Conservation (phyloP, 2,888 invertebrate genomes). For the Polydrusus tereticollis region DNA sequence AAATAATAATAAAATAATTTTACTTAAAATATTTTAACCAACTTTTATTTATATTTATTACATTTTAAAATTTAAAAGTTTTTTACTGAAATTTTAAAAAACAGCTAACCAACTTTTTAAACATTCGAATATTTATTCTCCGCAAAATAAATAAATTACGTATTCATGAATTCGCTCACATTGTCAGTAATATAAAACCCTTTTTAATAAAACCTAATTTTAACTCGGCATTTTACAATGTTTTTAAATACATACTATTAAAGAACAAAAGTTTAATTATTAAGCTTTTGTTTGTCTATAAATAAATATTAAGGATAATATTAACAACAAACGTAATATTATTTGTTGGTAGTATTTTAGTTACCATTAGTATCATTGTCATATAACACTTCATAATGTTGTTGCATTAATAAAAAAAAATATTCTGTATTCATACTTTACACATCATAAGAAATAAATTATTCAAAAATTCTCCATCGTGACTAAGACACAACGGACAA, state of each 20-base stretch:
- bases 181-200: not conserved
- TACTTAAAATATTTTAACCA: too few relatives aligned
- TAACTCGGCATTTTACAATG: not conserved
- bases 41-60: too few relatives aligned
- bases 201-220: slow-evolving; percentile 5
- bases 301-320: not conserved
- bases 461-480: too few relatives aligned
- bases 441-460: too few relatives aligned
- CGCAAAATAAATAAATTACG: not conserved
- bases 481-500: too few relatives aligned
- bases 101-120: not conserved
- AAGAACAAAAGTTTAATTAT: not conserved
- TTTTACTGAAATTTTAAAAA: not conserved
- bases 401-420: too few relatives aligned
- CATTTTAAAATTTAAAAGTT: too few relatives aligned
- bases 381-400: too few relatives aligned
- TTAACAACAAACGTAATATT: not conserved
- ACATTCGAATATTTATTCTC: not conserved
- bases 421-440: too few relatives aligned
- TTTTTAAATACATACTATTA: not conserved
- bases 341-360: not conserved
- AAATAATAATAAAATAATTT: too few relatives aligned
- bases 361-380: too few relatives aligned
- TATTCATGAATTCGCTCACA: slow-evolving; percentile 1
- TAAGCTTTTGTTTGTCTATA: not conserved